These are phyloP conservation scores for Aproaerema taeniolella DNA, from an alignment of 2,888 invertebrate genomes.

Conservation along the genomic window DNA sequence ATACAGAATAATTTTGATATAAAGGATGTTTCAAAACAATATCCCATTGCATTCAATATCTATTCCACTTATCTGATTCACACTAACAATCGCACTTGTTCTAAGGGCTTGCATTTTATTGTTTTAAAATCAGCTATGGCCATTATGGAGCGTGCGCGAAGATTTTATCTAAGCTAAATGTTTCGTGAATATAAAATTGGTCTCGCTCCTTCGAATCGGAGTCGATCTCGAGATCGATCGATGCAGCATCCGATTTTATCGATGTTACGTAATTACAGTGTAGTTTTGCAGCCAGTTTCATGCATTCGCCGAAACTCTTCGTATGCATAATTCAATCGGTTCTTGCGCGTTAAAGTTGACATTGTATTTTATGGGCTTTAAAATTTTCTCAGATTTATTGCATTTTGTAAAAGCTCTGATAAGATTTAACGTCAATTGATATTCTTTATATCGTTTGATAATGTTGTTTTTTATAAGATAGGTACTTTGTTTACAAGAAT, in stretches of 20 bases:
- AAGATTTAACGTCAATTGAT: too few species aligned
- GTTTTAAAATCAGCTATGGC: conserved; percentile 49
- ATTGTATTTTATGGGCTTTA: conserved; percentile 11
- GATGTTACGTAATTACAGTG: conserved; percentile 67
- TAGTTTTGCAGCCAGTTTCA: conserved; percentile 37
- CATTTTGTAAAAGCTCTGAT: not conserved
- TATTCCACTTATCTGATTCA: conserved; percentile 59
- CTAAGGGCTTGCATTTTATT: conserved; percentile 52
- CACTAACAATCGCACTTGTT: conserved; percentile 61
- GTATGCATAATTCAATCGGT: conserved; percentile 44
- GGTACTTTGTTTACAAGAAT: too few species aligned
- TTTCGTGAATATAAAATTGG: conserved; percentile 74
- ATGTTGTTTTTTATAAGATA: too few species aligned
- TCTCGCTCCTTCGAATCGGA: conserved; percentile 61
- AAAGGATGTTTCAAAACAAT: conserved; percentile 38
- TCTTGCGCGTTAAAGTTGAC: conserved; percentile 19
- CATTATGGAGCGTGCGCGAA: conserved; percentile 42
- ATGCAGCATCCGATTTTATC: conserved; percentile 48
- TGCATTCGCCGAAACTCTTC: conserved; percentile 46
- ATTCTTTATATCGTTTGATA: too few species aligned
- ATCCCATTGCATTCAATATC: conserved; percentile 46
- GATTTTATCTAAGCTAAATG: conserved; percentile 71
- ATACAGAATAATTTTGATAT: conserved; percentile 40
- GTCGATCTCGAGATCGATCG: conserved; percentile 43
- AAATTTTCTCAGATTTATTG: conserved; percentile 12